Evolutionary conservation across 2,797 vertebrate genomes (phyloP).

Genomic region (Euthynnus affinis): DNA sequence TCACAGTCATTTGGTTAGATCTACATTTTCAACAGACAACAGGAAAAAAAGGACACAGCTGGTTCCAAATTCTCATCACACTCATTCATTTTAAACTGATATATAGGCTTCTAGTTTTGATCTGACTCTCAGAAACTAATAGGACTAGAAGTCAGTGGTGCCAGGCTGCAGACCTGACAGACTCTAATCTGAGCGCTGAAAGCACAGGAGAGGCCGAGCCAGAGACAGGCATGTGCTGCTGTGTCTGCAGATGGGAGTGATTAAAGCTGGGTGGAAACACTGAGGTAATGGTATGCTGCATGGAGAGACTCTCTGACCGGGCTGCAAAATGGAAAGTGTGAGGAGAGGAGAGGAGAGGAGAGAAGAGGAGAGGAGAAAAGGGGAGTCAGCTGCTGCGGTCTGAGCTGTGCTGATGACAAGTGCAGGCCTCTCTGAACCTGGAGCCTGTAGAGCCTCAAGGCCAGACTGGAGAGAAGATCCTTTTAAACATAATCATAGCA

Average conservation of each 20-base stretch:
- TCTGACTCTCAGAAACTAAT: slow-evolving; percentile 42
- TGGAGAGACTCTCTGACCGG: slow-evolving; percentile 64
- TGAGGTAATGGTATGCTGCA: slow-evolving; percentile 77
- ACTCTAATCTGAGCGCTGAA: slow-evolving; percentile 47
- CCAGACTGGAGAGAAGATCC: slow-evolving; percentile 71
- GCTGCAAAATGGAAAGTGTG: slow-evolving; percentile 76
- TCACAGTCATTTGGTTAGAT: slow-evolving; percentile 38
- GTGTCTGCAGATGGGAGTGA: slow-evolving; percentile 83
- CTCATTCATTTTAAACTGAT: slow-evolving; percentile 41
- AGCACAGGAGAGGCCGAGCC: slow-evolving; percentile 50
- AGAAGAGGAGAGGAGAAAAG: slow-evolving; percentile 61
- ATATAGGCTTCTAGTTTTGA: slow-evolving; percentile 22
- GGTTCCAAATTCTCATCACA: slow-evolving; percentile 26
- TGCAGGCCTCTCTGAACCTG: slow-evolving; percentile 71
- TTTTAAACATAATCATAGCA: slow-evolving; percentile 36
- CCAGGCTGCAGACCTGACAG: slow-evolving; percentile 59
- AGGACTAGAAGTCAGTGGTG: slow-evolving; percentile 43
- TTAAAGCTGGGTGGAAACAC: slow-evolving; percentile 82
- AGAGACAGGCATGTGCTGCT: slow-evolving; percentile 68
- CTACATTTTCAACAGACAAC: slow-evolving; percentile 26
- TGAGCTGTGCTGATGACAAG: slow-evolving; percentile 76
- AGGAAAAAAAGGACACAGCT: slow-evolving; percentile 14
- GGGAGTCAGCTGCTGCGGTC: slow-evolving; percentile 73
- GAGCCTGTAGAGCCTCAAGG: slow-evolving; percentile 80
- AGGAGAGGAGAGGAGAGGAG: slow-evolving; percentile 61